phyloP scores from a whole-genome alignment of 1,140 invertebrate species.

The Condylostylus longicornis region DNA sequence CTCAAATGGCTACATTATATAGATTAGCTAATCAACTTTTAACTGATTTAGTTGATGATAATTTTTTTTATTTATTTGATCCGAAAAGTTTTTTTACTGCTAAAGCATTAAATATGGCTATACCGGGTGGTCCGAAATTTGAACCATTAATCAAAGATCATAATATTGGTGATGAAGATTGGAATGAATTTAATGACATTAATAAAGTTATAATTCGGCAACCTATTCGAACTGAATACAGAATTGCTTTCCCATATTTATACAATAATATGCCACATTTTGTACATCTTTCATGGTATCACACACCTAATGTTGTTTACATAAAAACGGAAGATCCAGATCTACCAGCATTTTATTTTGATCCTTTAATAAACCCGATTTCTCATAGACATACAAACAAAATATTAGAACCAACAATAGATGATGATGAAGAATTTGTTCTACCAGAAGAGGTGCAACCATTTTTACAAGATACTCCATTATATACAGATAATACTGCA shows the following conservation, averaged over 20 bases:
- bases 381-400: conserved; percentile 75
- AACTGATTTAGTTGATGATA: conserved; percentile 95
- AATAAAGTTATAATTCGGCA: conserved; percentile 99
- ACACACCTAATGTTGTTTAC: conserved; percentile 96
- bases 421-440: conserved; percentile 91
- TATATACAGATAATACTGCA: conserved; percentile 97
- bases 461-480: conserved; percentile 83
- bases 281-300: conserved; percentile 93
- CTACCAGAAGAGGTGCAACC: conserved; percentile 80
- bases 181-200: conserved; percentile 99
- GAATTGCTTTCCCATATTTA: conserved; percentile 97
- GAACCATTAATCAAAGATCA: conserved; percentile 97
- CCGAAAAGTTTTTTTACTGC: conserved; percentile 99
- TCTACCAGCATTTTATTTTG: conserved; percentile 98
- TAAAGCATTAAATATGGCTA: conserved; percentile 99
- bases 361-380: conserved; percentile 98
- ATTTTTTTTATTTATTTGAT: conserved; percentile 99
- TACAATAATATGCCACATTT: conserved; percentile 98
- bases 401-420: conserved; percentile 67
- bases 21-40: conserved; percentile 94
- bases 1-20: conserved; percentile 95
- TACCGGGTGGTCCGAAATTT: conserved; percentile 99
- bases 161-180: conserved; percentile 95
- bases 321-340: conserved; percentile 99
- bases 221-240: conserved; percentile 95